phyloP scores from a whole-genome alignment of 2,797 vertebrate species.

The Pogonophryne albipinna region DNA sequence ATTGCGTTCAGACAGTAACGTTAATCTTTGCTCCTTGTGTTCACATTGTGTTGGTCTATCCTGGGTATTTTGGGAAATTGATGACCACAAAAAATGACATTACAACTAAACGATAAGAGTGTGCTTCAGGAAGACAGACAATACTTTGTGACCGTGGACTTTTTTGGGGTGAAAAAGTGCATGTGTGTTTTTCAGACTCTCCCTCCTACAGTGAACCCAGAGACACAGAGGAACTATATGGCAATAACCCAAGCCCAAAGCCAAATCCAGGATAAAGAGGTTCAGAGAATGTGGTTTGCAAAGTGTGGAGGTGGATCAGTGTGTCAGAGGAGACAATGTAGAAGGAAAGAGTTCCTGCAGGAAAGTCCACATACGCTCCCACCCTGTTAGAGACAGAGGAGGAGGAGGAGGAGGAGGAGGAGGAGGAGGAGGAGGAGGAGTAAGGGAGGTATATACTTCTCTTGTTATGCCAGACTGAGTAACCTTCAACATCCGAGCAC shows the following conservation, averaged over 20 bases:
- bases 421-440: no score
- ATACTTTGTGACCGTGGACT: no score
- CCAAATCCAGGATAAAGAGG: conserved; percentile 42
- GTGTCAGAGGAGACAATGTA: conserved; percentile 34
- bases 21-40: no score
- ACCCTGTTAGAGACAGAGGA: conserved; percentile 1
- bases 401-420: not conserved
- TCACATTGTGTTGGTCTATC: no score
- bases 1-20: no score
- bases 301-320: conserved; percentile 44
- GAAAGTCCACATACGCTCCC: conserved; percentile 42
- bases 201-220: conserved; percentile 7
- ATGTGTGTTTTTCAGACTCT: not conserved
- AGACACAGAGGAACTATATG: not conserved
- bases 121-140: no score
- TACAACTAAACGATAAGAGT: no score
- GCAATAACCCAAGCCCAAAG: not conserved
- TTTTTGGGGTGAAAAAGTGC: not conserved
- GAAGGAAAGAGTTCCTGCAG: conserved; percentile 39
- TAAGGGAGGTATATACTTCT: not conserved
- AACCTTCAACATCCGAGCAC: not conserved
- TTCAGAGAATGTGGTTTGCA: conserved; percentile 38
- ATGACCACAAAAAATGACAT: no score
- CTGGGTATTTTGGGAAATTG: no score
- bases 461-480: conserved; percentile 8